Base-by-base conservation (phyloP, 2,797 vertebrate species). In the Borostomias antarcticus region DNA sequence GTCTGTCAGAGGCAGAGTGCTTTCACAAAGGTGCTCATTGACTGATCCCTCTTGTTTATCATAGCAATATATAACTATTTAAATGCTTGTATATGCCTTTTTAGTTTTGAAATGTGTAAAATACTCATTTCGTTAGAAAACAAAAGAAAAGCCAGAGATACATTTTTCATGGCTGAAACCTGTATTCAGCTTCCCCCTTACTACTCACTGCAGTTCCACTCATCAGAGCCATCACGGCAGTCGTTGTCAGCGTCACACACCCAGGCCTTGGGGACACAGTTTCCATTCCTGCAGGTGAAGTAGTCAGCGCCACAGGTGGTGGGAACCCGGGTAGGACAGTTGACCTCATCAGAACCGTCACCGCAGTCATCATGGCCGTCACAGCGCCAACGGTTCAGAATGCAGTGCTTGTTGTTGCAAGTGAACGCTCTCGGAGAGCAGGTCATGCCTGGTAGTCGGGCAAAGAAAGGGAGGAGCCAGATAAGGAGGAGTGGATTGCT, bases 201-300 rank as follows among this genome's bases (percentile, higher is more conserved):
- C 45, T 1, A 93, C 96, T 93, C 83, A 98, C 96, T 89, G 80
- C 96, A 98, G 75, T 94, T 91, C 66, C 84, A 92, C 83, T 98
- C 96, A 74, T 98, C 96, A 0, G 96, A 98, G 68, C 96, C 96
- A 63, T 98, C 96, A 0, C 86, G 90, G 25, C 96, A 98, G 75
- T 98, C 95, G n/a, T 98, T 98, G 79, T 94, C 92, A 2, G 95
- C 94, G 58, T 98, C 96, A 56, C 96, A 98, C 28, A 95, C 1
- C 95, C 95, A 98, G 7, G 43, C 43, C 53, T 76, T 89, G 28
- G 94, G 91, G 74, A 98, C 83, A 67, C 96, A 98, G 50, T 62
- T 80, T 17, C 79, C 75, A 45, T 98, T 97, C 61, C 91, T 83
- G 58, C 96, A 98, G 61, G 93, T 92, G 32, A 94, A 98, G 9